A percentile compares a stretch with the other conserved stretches of the same genome.
These are phyloP conservation scores for Anaspis maculata DNA, from an alignment of 2,888 invertebrate species.

Conservation along the genomic window DNA sequence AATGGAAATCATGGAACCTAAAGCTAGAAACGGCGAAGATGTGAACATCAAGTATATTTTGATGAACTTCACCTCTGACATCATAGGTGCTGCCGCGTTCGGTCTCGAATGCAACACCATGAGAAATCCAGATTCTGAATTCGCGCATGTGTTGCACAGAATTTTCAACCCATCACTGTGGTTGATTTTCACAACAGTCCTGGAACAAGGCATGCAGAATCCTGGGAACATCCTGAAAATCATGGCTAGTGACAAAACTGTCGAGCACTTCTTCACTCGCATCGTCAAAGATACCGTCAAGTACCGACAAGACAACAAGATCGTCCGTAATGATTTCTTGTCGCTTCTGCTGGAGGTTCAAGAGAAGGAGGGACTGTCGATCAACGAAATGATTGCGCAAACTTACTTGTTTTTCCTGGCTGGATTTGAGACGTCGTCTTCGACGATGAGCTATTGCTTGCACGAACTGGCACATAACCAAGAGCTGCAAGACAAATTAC, in stretches of 20 bases:
- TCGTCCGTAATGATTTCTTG: constrained; percentile 46
- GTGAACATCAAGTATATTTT: constrained; percentile 9
- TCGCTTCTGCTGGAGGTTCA: constrained; percentile 44
- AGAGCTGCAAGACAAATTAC: constrained; percentile 39
- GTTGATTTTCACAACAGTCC: constrained; percentile 5
- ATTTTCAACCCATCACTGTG: constrained; percentile 7
- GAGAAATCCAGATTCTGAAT: constrained; percentile 10
- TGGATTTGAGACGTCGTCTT: constrained; percentile 54
- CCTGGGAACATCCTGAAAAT: constrained; percentile 12
- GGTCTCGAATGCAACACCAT: constrained; percentile 15
- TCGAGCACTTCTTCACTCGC: constrained; percentile 9
- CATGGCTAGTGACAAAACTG: constrained; percentile 3
- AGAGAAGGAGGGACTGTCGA: constrained; percentile 19
- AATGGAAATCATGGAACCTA: constrained; percentile 3
- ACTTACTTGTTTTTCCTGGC: constrained; percentile 51
- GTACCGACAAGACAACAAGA: constrained; percentile 39
- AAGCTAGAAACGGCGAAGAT: constrained; percentile 1
- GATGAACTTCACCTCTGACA: constrained; percentile 12
- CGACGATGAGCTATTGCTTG: constrained; percentile 47
- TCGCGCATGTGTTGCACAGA: constrained; percentile 7
- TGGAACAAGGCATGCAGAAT: constrained; percentile 10
- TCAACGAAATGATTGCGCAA: constrained; percentile 41
- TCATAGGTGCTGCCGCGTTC: constrained; percentile 16
- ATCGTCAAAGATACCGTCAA: constrained; percentile 40
- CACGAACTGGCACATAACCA: constrained; percentile 44